A percentile compares a stretch with the other conserved stretches of the same genome.
Evolutionary conservation across 2,113 vertebrate species (phyloP).

Genomic region (Vidua chalybeata): DNA sequence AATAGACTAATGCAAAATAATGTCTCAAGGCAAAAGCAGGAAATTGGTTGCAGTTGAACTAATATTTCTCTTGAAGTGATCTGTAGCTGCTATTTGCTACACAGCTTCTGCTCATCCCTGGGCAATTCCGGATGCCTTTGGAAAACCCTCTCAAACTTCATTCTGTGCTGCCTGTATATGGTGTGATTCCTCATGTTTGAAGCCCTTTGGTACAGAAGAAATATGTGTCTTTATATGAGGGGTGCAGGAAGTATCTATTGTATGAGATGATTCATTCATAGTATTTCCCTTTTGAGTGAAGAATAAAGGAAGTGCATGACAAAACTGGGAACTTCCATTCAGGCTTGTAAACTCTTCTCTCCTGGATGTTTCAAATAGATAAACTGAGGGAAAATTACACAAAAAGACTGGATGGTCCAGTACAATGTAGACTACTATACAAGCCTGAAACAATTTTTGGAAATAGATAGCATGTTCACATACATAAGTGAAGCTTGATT

Average conservation of each 20-base stretch:
- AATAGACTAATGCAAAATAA: slow-evolving; percentile 9
- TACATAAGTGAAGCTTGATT: not conserved
- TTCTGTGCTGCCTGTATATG: not conserved
- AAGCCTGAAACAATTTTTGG: not conserved
- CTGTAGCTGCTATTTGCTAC: not conserved
- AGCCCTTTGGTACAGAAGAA: not conserved
- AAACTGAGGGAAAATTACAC: not conserved
- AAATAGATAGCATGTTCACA: not conserved
- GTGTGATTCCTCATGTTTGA: not conserved
- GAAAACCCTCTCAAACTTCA: not conserved
- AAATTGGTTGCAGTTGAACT: slow-evolving; percentile 55
- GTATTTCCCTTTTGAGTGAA: slow-evolving; percentile 4
- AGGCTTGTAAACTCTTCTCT: not conserved
- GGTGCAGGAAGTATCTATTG: not conserved
- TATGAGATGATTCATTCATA: not conserved
- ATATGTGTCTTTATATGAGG: not conserved
- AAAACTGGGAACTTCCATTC: not conserved
- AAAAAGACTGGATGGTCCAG: not conserved
- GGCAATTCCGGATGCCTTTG: not conserved
- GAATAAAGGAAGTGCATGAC: not conserved
- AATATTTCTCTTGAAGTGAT: slow-evolving; percentile 37
- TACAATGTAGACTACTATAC: not conserved
- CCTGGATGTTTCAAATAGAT: not conserved
- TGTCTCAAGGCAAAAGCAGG: slow-evolving; percentile 29
- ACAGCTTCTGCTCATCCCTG: not conserved